Conservation (phyloP, 2,797 vertebrate genomes). For the Fundulus diaphanus region DNA sequence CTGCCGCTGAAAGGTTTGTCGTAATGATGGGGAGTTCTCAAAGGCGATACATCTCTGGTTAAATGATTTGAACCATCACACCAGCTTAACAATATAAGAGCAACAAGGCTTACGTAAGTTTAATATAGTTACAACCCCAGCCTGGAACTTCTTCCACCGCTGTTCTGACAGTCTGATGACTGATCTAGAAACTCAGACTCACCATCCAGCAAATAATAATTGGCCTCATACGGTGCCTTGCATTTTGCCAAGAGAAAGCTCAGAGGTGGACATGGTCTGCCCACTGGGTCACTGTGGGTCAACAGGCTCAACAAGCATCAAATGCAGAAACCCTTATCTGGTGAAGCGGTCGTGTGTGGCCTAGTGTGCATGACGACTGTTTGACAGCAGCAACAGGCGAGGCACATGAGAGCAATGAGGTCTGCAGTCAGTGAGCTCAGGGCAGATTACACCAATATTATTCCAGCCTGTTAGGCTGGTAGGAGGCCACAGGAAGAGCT, state of each 20-base stretch:
- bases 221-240: neutral
- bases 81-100: neutral
- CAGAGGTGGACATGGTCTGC: constrained; percentile 14
- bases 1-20: neutral
- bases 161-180: too few species aligned
- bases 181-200: neutral
- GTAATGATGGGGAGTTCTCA: neutral
- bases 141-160: neutral
- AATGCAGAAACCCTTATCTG: neutral
- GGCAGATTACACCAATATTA: constrained; percentile 47
- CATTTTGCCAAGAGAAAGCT: neutral
- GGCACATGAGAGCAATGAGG: neutral
- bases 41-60: too few species aligned
- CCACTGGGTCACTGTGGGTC: neutral
- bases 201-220: neutral
- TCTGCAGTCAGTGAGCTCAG: constrained; percentile 30
- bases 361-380: neutral
- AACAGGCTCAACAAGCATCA: neutral
- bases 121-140: neutral
- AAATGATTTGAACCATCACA: neutral
- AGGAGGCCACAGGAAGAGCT: neutral
- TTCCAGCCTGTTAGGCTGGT: neutral
- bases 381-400: neutral
- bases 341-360: neutral
- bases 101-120: neutral